Base-by-base conservation (phyloP, 1,140 invertebrate genomes). In the Neotoxoptera formosana region DNA sequence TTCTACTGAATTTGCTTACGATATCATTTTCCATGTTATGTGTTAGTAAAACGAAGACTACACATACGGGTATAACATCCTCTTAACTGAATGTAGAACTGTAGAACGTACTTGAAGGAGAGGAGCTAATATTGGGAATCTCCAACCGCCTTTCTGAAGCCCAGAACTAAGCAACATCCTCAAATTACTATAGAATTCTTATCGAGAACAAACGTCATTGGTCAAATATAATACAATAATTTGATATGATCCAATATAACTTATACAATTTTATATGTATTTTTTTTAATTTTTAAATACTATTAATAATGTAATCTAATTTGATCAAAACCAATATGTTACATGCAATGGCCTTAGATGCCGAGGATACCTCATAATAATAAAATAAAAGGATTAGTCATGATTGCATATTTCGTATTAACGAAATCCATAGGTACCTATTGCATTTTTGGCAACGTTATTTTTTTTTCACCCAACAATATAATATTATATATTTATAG, bases 361-460 rank as follows among this genome's bases (percentile, higher is more conserved):
- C 11, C 4, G 30, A 67, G 30, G 60, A 30, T 30, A n/a, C 0
- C 3, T 67, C 30, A 3, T n/a, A 67, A n/a, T 67, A 67, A n/a
- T 30, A 67, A 56, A 76, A 81, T 11, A 36, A 81, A 81, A 36
- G 7, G 67, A 0, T 81, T 7, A 20, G 76, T 9, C 36, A 23
- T 41, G 3, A 21, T 23, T 7, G 23, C 81, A 83, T 23, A 41
- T 21, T 36, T 41, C 81, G 36, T 47, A 30, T 86, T 30, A 86
- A 47, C 14, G 25, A 86, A 86, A 25, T 23, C 14, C 21, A 41
- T 41, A 41, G 41, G 23, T 14, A 25, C 83, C 21, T 41, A 45
- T 41, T 84, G 83, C 47, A 45, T 30, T 86, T 86, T 86, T 86
- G 83, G 83, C 83, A 86, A 86, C 41, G 25, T 86, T 86, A 45